Evolutionary conservation across 2,797 vertebrate genomes (phyloP).

Genomic region (Tapera naevia): DNA sequence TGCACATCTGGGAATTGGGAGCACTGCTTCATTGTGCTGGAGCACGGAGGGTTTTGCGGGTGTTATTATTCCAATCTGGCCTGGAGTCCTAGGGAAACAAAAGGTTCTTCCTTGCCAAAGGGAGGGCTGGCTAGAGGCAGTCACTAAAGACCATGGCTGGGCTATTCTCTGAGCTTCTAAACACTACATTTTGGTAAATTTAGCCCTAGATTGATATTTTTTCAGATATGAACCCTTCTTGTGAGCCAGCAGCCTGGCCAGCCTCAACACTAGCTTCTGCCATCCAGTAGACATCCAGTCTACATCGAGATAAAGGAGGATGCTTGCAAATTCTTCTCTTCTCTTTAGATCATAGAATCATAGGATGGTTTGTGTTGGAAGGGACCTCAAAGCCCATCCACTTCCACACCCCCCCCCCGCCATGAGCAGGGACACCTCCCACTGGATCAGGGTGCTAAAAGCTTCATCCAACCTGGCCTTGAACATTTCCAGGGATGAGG

Average conservation of each 20-base stretch:
- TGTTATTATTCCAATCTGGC: not conserved
- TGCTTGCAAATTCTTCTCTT: not conserved
- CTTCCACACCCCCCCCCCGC: too few species aligned
- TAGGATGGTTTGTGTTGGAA: too few species aligned
- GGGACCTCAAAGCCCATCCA: too few species aligned
- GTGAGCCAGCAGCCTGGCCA: not conserved
- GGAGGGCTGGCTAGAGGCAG: not conserved
- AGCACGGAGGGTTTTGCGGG: not conserved
- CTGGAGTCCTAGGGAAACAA: not conserved
- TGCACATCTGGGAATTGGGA: not conserved
- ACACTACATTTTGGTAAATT: not conserved
- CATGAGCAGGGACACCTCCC: too few species aligned
- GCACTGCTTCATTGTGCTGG: not conserved
- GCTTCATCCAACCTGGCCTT: too few species aligned
- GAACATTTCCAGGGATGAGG: too few species aligned
- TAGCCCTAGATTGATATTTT: not conserved
- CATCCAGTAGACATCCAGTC: not conserved
- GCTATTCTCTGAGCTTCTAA: constrained; percentile 3
- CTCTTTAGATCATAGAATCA: not conserved
- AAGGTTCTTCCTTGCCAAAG: constrained; percentile 52
- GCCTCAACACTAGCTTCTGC: not conserved
- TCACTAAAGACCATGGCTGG: not conserved
- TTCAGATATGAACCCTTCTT: not conserved
- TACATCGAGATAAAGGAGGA: not conserved
- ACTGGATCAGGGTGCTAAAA: too few species aligned